Conservation (phyloP, 2,113 vertebrate species). For the Paracyprichromis sp. region DNA sequence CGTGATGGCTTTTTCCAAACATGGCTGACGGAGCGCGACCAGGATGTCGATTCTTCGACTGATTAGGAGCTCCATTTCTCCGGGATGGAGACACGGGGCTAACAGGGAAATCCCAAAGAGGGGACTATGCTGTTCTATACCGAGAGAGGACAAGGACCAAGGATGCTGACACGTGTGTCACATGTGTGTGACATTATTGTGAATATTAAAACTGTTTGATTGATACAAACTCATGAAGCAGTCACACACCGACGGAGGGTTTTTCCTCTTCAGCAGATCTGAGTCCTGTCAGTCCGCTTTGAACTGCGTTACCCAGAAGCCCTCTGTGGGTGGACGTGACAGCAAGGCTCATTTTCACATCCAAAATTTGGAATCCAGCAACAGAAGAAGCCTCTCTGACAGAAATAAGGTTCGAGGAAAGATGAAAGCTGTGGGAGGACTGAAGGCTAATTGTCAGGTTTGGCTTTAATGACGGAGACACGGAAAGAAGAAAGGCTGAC, state of each 20-base stretch:
- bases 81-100: neutral
- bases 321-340: neutral
- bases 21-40: neutral
- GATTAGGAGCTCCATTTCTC: neutral
- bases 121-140: neutral
- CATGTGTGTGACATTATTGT: neutral
- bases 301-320: slow-evolving; percentile 1
- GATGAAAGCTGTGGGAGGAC: neutral
- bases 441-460: neutral
- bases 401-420: neutral
- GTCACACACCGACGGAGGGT: neutral
- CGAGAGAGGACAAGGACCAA: neutral
- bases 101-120: neutral
- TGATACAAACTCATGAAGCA: neutral
- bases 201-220: neutral
- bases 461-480: neutral
- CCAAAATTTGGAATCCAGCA: neutral
- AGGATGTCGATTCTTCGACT: neutral
- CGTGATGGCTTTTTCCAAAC: neutral
- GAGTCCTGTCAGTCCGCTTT: neutral
- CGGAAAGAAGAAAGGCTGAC: neutral
- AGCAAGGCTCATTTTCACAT: neutral
- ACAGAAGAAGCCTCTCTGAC: neutral
- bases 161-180: neutral
- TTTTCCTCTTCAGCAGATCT: neutral